Base-by-base conservation (phyloP, 2,113 vertebrate genomes). In the Prochilodus magdalenae region DNA sequence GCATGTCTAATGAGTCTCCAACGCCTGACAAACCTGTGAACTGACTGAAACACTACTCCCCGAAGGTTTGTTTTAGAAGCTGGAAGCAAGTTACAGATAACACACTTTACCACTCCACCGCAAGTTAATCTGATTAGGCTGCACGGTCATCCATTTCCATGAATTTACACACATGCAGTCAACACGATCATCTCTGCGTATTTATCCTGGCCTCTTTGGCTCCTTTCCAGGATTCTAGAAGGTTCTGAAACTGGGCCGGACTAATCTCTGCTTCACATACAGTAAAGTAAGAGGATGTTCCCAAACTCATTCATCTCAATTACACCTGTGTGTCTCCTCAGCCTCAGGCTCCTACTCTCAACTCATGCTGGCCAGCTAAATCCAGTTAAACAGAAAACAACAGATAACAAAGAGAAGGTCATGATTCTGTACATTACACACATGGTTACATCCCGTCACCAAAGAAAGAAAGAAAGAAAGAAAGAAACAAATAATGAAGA, bases 281-380 rank as follows among this genome's bases (percentile, higher is more conserved):
- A 85, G 83, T 75, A 77, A 72, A 85, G 76, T 81, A 73, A 81
- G 85, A 90, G 87, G 84, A 87, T 79, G 81, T 84, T 80, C 85
- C 69, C 65, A 83, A 80, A 87, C 79, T 87, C 29, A 36, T 66
- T 66, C 72, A 84, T 82, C 84, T 82, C 49, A 82, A 79, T 89
- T 78, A 77, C 71, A 16, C 2, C 22, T 57, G 6, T 22, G 53
- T 7, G 18, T 57, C 53, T 22, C 13, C 49, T 18, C 15, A 51
- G 16, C 3, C 49, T 18, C 15, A 44, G 40, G 8, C 40, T 10
- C 8, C 4, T 4, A 44, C 8, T 44, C 40, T 44, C 40, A 44
- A 44, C 40, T 44, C 40, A 36, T 44, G 40, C 40, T 44, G 4
- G 5, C 8, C 40, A 44, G 40, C 11, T 3, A 36, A 36, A 44